Base-by-base conservation (phyloP, 2,888 invertebrate species). In the Agonopterix heracliana region DNA sequence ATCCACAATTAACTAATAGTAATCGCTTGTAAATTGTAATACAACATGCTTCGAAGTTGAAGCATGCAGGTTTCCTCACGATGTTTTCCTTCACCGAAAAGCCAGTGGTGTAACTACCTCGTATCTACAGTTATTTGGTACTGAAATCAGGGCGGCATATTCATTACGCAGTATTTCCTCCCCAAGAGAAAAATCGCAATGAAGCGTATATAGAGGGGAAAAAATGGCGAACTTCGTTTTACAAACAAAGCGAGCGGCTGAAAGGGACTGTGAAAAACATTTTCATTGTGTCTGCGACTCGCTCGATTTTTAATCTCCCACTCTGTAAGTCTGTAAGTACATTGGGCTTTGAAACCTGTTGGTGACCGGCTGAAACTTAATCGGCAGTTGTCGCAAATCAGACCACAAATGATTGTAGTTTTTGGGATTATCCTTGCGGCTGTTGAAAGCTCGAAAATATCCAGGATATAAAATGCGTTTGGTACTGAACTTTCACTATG, bases 271-370 rank as follows among this genome's bases (percentile, higher is more conserved):
- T 71, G 80, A 78, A 85, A 85, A 87, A 85, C 81, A 82, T 84
- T 84, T 80, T 83, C 83, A 87, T 87, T 87, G 86, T 86, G 86
- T 76, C 81, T 80, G 78, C 67, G 70, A 78, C 71, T 78, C 82
- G 79, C 84, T 84, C 83, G 85, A 85, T 86, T 87, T 87, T 87
- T 87, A 86, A 86, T 86, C 85, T 87, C 75, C 74, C 68, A 14
- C 70, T 72, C 74, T 74, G 76, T 80, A 81, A 84, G 81, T 72
- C 74, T 74, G 76, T 80, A 81, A 84, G 81, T 86, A 81, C 81
- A 82, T 82, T 81, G 80, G 69, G 77, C 76, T 75, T 77, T 74
- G 64, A 71, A 71, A 64, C 73, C 74, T 73, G 73, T 66, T 74
- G 68, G 62, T 57, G 68, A 64, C 69, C 66, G 63, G 68, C 69